Conservation (phyloP, 2,797 vertebrate species). For the Sebastiscus albofasciatus region DNA sequence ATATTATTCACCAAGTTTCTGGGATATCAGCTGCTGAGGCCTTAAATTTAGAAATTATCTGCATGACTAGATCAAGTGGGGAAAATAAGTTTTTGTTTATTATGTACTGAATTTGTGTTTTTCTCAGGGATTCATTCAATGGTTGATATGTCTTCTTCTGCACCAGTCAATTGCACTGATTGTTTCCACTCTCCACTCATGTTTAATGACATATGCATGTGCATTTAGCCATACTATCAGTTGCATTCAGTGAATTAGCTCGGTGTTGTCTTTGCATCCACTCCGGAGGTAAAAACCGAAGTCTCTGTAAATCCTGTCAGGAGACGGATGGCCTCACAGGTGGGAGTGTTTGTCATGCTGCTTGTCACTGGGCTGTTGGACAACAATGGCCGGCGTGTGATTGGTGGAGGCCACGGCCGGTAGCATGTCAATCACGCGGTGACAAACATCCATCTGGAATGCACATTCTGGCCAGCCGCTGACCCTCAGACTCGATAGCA, state of each 20-base stretch:
- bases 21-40: background rate
- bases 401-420: conserved; percentile 58
- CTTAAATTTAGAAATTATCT: background rate
- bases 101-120: background rate
- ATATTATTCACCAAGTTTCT: conserved; percentile 5
- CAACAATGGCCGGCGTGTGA: conserved; percentile 66
- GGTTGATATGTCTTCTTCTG: background rate
- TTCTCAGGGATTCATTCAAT: background rate
- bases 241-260: background rate
- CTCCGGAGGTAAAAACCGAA: conserved; percentile 3
- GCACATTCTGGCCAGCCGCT: conserved; percentile 58
- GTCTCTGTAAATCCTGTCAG: conserved; percentile 4
- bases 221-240: background rate
- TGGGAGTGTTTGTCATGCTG: conserved; percentile 68
- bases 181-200: background rate
- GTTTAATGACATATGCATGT: background rate
- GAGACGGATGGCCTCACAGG: conserved; percentile 71
- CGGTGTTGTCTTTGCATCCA: conserved; percentile 16
- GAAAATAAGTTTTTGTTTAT: background rate
- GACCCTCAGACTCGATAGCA: conserved; percentile 56
- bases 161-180: background rate
- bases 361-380: conserved; percentile 62
- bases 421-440: conserved; percentile 56
- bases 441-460: conserved; percentile 75
- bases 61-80: background rate